These are phyloP conservation scores for Neomonachus schauinslandi DNA, from an alignment of 2,113 vertebrate genomes.

Conservation along the genomic window DNA sequence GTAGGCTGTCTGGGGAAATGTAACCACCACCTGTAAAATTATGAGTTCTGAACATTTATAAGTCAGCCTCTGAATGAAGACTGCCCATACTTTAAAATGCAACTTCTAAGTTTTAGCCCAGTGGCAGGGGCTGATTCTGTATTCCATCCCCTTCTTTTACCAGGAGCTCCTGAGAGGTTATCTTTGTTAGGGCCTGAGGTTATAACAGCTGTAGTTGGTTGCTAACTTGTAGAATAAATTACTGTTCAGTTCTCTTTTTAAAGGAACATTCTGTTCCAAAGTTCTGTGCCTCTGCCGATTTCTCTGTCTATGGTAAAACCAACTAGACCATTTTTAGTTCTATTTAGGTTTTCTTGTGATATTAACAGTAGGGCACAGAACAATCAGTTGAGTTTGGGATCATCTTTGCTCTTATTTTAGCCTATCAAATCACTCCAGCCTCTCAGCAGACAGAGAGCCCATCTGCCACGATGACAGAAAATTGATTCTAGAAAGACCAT, in stretches of 20 bases:
- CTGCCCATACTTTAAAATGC: constrained; percentile 20
- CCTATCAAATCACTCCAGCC: neutral
- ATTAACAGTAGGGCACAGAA: neutral
- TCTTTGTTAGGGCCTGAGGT: constrained; percentile 69
- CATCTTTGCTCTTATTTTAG: neutral
- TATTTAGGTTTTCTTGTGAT: neutral
- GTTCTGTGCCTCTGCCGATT: constrained; percentile 60
- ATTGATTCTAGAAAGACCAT: neutral
- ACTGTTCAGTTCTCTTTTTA: constrained; percentile 71
- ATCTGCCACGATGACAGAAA: constrained; percentile 18
- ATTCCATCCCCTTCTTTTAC: constrained; percentile 57
- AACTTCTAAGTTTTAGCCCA: constrained; percentile 66
- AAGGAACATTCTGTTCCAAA: constrained; percentile 67
- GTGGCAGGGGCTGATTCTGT: neutral
- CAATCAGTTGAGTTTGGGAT: neutral
- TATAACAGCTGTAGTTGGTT: constrained; percentile 60
- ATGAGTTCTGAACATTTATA: constrained; percentile 1
- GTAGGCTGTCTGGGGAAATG: neutral
- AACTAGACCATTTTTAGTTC: constrained; percentile 1
- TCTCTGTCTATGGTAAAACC: neutral
- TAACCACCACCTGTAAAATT: neutral
- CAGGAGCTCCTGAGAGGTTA: constrained; percentile 61
- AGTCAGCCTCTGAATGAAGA: neutral
- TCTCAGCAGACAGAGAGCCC: neutral
- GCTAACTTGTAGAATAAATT: constrained; percentile 76